Percentiles rank a stretch among this genome's conserved stretches.
These are phyloP conservation scores for Flexamia atlantica DNA, from an alignment of 2,888 invertebrate genomes.

Conservation along the genomic window DNA sequence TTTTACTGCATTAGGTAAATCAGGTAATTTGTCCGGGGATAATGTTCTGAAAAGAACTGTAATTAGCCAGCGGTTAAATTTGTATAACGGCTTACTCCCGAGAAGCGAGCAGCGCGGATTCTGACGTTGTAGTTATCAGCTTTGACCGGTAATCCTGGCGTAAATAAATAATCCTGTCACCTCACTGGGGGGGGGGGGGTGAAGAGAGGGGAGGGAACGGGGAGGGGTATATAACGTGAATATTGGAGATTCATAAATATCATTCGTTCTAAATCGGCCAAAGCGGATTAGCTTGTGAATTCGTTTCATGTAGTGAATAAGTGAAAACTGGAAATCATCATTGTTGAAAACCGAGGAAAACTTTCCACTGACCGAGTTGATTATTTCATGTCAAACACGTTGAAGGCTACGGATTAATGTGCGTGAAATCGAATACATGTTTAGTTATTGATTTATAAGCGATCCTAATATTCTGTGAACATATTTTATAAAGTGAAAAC, in stretches of 20 bases:
- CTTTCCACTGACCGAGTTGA: too few relatives aligned
- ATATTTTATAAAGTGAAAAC: too few relatives aligned
- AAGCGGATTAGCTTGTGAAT: background rate
- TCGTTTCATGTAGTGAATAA: background rate
- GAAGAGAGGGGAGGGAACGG: too few relatives aligned
- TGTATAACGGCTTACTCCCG: background rate
- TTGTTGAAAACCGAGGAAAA: too few relatives aligned
- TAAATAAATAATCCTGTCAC: constrained; percentile 13
- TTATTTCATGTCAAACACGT: too few relatives aligned
- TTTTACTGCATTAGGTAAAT: too few relatives aligned
- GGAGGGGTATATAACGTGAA: background rate
- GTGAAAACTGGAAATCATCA: background rate
- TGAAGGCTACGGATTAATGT: too few relatives aligned
- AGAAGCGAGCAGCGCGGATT: too few relatives aligned
- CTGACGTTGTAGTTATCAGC: background rate
- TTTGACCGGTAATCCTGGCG: background rate
- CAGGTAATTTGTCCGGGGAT: too few relatives aligned
- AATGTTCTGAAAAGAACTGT: background rate
- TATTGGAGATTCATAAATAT: background rate
- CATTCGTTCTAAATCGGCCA: background rate
- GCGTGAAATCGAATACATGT: too few relatives aligned
- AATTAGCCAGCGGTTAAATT: background rate
- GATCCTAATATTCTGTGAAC: too few relatives aligned
- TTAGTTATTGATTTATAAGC: too few relatives aligned
- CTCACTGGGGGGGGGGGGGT: background rate